phyloP scores from a whole-genome alignment of 2,888 invertebrate genomes.

The Ceratothoa steindachneri region DNA sequence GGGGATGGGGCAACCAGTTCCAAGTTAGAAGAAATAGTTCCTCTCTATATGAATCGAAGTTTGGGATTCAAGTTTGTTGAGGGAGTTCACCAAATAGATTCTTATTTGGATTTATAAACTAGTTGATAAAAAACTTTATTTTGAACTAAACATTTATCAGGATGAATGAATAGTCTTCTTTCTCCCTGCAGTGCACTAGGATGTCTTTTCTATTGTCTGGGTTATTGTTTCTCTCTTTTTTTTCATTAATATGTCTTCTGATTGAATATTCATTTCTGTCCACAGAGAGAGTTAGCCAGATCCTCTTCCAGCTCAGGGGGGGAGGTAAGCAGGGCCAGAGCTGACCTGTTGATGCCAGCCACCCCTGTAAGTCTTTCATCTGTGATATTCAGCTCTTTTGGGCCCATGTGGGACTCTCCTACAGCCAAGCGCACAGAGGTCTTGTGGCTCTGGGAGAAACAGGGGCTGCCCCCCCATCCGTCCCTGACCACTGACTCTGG shows the following conservation, averaged over 20 bases:
- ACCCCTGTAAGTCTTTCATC: conserved; percentile 29
- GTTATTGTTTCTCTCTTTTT: background rate
- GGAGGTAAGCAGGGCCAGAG: conserved; percentile 30
- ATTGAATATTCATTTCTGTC: too few species aligned
- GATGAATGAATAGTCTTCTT: too few species aligned
- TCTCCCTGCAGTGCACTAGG: too few species aligned
- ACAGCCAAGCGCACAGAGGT: conserved; percentile 9
- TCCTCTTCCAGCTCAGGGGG: conserved; percentile 11
- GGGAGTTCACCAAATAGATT: too few species aligned
- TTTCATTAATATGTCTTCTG: too few species aligned
- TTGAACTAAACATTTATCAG: too few species aligned
- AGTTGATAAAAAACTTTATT: too few species aligned
- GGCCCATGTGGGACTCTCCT: conserved; percentile 10
- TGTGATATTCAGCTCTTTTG: conserved; percentile 44
- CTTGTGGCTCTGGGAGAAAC: conserved; percentile 6
- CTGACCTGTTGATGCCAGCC: conserved; percentile 29
- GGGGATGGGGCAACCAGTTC: too few species aligned
- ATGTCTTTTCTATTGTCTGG: background rate
- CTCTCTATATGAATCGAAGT: too few species aligned
- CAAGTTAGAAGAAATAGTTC: too few species aligned
- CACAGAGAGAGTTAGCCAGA: conserved; percentile 10
- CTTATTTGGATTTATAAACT: too few species aligned
- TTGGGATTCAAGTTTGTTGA: too few species aligned
- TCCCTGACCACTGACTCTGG: conserved; percentile 42
- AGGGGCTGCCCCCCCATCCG: conserved; percentile 37